A percentile compares a stretch with the other conserved stretches of the same genome.
Conservation (phyloP, 2,113 vertebrate genomes). For the Pycnonotus jocosus region DNA sequence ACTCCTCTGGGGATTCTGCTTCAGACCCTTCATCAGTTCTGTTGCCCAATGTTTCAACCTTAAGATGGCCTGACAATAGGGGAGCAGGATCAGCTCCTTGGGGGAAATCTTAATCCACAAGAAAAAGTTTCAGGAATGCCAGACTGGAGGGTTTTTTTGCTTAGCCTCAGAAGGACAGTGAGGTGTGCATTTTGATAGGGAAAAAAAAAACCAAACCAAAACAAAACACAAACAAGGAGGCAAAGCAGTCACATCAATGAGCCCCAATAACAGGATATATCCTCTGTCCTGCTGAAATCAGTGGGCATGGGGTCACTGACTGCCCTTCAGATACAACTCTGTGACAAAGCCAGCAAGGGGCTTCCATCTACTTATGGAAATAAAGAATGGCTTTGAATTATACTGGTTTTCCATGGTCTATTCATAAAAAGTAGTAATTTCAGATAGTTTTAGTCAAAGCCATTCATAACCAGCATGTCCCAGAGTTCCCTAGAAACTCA, state of each 20-base stretch:
- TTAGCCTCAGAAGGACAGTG: not conserved
- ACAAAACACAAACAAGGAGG: not conserved
- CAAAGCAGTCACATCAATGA: not conserved
- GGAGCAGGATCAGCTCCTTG: not conserved
- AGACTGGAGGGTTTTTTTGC: not conserved
- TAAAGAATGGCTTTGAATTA: not conserved
- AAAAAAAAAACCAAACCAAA: too few species aligned
- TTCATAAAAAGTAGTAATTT: not conserved
- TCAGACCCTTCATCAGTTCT: not conserved
- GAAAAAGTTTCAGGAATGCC: not conserved
- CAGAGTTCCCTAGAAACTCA: not conserved
- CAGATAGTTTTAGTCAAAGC: not conserved
- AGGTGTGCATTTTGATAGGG: not conserved
- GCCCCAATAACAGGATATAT: accelerated
- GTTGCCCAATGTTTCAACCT: not conserved
- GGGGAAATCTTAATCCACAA: not conserved
- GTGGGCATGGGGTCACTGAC: not conserved
- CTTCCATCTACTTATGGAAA: not conserved
- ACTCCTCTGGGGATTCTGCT: not conserved
- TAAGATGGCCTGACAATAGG: not conserved
- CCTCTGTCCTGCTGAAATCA: not conserved
- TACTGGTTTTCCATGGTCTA: not conserved
- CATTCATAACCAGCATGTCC: not conserved
- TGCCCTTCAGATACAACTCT: accelerated
- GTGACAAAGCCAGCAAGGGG: accelerated